A percentile compares a stretch with the other conserved stretches of the same genome.
Evolutionary conservation across 2,113 vertebrate species (phyloP).

Genomic region (Nansenia antarctica): DNA sequence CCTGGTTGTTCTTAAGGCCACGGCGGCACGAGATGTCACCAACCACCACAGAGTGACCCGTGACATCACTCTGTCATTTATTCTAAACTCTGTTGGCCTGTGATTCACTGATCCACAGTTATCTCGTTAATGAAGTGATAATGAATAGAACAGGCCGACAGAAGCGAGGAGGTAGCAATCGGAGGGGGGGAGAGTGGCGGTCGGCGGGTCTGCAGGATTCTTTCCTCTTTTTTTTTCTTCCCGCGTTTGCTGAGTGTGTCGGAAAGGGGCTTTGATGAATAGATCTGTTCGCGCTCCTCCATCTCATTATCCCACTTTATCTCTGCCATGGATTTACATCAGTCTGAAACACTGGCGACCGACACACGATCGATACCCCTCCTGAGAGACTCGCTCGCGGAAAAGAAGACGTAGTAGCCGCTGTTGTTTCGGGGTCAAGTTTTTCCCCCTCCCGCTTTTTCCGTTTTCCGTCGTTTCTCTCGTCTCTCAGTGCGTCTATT

Average conservation of each 20-base stretch:
- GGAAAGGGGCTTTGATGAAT: conserved; percentile 72
- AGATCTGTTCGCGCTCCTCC: conserved; percentile 52
- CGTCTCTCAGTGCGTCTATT: no score
- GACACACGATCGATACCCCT: conserved; percentile 47
- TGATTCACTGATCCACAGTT: not conserved
- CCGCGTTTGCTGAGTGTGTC: conserved; percentile 64
- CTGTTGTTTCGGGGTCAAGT: no score
- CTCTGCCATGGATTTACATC: conserved; percentile 69
- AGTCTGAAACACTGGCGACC: conserved; percentile 49
- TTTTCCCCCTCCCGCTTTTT: conserved; percentile 26
- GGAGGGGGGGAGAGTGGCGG: not conserved
- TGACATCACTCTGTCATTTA: no score
- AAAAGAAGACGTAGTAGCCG: conserved; percentile 42
- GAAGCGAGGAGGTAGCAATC: no score
- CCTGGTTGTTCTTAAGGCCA: not conserved
- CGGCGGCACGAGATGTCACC: not conserved
- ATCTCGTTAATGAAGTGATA: not conserved
- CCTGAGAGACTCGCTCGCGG: conserved; percentile 32
- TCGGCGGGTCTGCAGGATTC: no score
- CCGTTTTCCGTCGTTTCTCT: conserved; percentile 24
- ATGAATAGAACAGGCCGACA: not conserved
- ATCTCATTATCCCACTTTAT: conserved; percentile 71
- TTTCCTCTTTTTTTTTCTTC: no score
- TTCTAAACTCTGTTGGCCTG: no score
- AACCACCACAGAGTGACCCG: no score